Evolutionary conservation across 2,113 vertebrate species (phyloP).

Genomic region (Macrotis lagotis): DNA sequence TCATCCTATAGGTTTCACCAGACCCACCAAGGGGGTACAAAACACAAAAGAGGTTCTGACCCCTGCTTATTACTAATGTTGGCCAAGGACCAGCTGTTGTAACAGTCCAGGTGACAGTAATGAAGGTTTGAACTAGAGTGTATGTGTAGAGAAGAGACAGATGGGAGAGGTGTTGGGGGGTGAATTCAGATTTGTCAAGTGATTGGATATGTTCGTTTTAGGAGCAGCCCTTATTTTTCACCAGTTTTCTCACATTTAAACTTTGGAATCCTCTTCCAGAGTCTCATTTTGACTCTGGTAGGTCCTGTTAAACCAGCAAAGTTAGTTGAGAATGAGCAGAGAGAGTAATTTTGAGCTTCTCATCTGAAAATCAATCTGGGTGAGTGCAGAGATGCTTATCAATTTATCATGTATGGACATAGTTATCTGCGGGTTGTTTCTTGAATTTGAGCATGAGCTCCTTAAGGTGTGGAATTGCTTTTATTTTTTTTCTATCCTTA

Average conservation of each 20-base stretch:
- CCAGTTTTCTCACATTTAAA: not conserved
- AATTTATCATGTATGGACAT: not conserved
- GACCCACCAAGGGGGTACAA: not conserved
- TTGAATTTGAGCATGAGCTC: not conserved
- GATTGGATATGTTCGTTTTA: too few relatives aligned
- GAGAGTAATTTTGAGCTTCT: not conserved
- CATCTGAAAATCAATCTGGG: not conserved
- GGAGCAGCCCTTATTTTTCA: not conserved
- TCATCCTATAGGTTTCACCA: not conserved
- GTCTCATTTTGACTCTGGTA: not conserved
- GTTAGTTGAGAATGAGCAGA: not conserved
- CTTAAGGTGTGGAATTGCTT: not conserved
- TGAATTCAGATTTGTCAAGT: too few relatives aligned
- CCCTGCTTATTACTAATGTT: slow-evolving; percentile 48
- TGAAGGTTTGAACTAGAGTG: too few relatives aligned
- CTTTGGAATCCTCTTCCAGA: not conserved
- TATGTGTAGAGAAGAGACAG: too few relatives aligned
- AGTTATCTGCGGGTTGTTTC: not conserved
- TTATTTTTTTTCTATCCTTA: not conserved
- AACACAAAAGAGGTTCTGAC: not conserved
- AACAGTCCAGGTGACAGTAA: too few relatives aligned
- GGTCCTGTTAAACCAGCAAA: not conserved
- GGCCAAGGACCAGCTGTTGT: slow-evolving; percentile 1
- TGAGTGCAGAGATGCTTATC: not conserved
- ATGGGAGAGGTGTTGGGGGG: too few relatives aligned